Conservation (phyloP, 2,888 invertebrate genomes). For the Mimumesa dahlbomi region DNA sequence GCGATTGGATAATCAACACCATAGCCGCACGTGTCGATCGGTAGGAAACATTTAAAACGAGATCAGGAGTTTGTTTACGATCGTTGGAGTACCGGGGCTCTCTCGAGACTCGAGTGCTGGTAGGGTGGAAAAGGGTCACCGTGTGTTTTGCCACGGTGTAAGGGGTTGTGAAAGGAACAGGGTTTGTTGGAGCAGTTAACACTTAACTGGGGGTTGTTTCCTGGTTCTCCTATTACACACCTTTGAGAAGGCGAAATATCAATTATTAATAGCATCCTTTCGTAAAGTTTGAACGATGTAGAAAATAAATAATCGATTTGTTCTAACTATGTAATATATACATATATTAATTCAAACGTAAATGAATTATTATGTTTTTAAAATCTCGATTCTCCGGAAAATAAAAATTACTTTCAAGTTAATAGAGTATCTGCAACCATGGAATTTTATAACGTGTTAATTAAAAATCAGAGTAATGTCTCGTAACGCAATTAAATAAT, state of each 20-base stretch:
- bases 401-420: too few species aligned
- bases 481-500: too few species aligned
- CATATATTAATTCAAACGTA: too few species aligned
- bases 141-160: conserved; percentile 47
- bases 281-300: too few species aligned
- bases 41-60: conserved; percentile 52
- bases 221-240: conserved; percentile 39
- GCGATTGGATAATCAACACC: conserved; percentile 3
- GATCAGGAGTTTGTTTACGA: conserved; percentile 62
- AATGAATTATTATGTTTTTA: too few species aligned
- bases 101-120: conserved; percentile 54
- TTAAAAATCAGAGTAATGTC: too few species aligned
- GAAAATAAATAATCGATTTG: too few species aligned
- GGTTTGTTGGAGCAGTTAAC: conserved; percentile 73
- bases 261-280: too few species aligned
- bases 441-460: too few species aligned
- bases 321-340: too few species aligned
- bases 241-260: conserved; percentile 15
- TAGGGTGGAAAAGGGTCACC: conserved; percentile 60
- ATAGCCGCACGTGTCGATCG: conserved; percentile 37
- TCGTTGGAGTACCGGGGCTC: conserved; percentile 38
- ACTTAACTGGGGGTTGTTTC: conserved; percentile 67
- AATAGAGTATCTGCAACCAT: too few species aligned
- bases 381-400: too few species aligned
- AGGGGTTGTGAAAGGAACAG: conserved; percentile 66